Percentiles rank a stretch among this genome's conserved stretches.
Evolutionary conservation across 2,797 vertebrate genomes (phyloP).

Genomic region (Pseudochirops corinnae): DNA sequence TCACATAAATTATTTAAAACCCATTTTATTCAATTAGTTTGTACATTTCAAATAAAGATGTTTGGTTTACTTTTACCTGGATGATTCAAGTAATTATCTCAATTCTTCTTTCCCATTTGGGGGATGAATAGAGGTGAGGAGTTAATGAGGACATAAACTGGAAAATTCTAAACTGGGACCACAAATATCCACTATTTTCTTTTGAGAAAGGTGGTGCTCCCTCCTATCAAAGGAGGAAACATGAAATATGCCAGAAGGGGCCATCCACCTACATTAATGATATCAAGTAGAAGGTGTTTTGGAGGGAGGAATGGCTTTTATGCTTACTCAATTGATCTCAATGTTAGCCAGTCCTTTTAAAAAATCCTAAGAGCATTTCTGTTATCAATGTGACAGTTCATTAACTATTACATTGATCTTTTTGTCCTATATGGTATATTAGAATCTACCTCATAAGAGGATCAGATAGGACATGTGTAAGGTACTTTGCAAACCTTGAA

Average conservation of each 20-base stretch:
- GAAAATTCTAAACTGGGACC: background rate
- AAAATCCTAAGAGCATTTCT: background rate
- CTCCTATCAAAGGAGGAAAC: background rate
- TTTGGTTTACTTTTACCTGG: conserved; percentile 21
- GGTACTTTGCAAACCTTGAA: background rate
- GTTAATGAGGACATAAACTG: background rate
- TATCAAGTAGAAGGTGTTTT: background rate
- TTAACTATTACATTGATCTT: background rate
- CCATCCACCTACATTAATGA: background rate
- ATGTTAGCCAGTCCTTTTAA: background rate
- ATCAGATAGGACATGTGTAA: background rate
- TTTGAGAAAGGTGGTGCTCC: background rate
- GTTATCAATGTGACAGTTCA: background rate
- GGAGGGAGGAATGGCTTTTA: background rate
- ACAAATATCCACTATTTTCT: background rate
- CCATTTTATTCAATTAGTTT: conserved; percentile 10
- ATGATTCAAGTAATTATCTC: conserved; percentile 17
- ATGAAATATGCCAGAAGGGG: background rate
- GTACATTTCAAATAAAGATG: conserved; percentile 30
- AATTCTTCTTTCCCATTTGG: conserved; percentile 34
- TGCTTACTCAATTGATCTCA: background rate
- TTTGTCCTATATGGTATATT: background rate
- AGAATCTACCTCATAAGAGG: background rate
- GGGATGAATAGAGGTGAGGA: conserved; percentile 1
- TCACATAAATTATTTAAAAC: background rate